A percentile compares a stretch with the other conserved stretches of the same genome.
Evolutionary conservation across 2,888 invertebrate genomes (phyloP).

Genomic region (Octonoba sinensis): DNA sequence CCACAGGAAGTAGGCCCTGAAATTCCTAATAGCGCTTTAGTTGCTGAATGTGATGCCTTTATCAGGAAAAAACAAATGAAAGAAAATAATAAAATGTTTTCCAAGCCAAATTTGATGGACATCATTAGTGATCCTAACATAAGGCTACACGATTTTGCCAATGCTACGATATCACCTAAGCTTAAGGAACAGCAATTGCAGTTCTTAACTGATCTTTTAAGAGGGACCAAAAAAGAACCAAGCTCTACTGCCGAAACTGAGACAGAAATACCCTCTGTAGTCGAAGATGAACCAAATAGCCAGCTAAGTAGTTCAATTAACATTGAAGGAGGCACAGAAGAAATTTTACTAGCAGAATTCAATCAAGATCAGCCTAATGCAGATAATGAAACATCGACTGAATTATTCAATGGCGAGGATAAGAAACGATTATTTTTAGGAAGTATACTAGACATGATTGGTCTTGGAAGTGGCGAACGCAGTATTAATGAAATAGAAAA

Average conservation of each 20-base stretch:
- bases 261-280: too few relatives aligned
- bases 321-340: too few relatives aligned
- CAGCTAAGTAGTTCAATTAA: too few relatives aligned
- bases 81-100: constrained; percentile 3
- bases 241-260: too few relatives aligned
- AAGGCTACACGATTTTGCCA: neutral
- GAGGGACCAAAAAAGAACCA: neutral
- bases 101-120: constrained; percentile 33
- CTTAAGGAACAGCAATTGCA: neutral
- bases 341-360: too few relatives aligned
- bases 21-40: neutral
- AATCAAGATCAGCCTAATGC: neutral
- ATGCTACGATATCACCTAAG: constrained; percentile 1
- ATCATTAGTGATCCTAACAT: neutral
- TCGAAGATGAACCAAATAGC: too few relatives aligned
- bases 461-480: neutral
- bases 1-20: too few relatives aligned
- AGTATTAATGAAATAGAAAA: neutral
- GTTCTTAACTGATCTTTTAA: constrained; percentile 9
- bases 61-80: constrained; percentile 3
- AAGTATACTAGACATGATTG: too few relatives aligned
- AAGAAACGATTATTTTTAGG: too few relatives aligned
- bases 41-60: constrained; percentile 19
- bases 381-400: neutral
- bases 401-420: neutral